Conservation (phyloP, 2,113 vertebrate genomes). For the Scartelaos histophorus region DNA sequence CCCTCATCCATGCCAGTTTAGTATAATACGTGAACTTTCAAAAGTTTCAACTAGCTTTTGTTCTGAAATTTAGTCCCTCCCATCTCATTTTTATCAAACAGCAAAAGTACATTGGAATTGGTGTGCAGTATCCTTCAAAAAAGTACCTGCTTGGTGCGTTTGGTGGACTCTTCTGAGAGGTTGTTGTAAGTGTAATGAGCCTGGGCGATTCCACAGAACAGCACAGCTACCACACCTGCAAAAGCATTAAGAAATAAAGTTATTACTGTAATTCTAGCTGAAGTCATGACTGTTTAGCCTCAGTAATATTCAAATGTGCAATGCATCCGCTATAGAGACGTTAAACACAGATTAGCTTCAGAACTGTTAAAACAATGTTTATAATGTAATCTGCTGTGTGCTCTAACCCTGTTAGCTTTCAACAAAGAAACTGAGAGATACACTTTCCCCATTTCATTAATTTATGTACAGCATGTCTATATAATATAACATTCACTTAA, state of each 20-base stretch:
- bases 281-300: background rate
- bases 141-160: conserved; percentile 90
- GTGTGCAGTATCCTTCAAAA: background rate
- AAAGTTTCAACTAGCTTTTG: no score
- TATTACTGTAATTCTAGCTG: background rate
- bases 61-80: no score
- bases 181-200: conserved; percentile 97
- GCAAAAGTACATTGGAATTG: no score
- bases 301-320: background rate
- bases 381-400: background rate
- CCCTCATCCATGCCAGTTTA: no score
- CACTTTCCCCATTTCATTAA: no score
- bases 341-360: background rate
- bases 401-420: background rate
- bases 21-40: no score
- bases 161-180: conserved; percentile 90
- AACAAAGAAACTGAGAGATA: no score
- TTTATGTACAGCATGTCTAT: no score
- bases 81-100: no score
- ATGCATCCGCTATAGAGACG: background rate
- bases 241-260: background rate
- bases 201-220: conserved; percentile 96
- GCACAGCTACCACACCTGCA: conserved; percentile 91
- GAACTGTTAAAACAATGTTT: background rate
- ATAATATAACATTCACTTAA: no score